A percentile compares a stretch with the other conserved stretches of the same genome.
phyloP scores from a whole-genome alignment of 1,140 invertebrate genomes.

The Hestina assimilis region DNA sequence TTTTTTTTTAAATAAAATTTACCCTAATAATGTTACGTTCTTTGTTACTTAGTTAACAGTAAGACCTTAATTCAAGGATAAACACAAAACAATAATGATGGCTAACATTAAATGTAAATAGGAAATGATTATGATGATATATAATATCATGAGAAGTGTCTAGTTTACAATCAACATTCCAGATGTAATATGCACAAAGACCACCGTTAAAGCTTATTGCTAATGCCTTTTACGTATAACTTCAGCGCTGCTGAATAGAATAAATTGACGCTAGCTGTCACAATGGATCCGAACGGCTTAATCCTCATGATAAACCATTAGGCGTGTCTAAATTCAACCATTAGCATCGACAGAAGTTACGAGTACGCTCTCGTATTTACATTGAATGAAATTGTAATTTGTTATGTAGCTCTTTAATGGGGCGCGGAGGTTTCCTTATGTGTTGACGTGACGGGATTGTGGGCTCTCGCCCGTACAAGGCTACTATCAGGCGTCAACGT shows the following conservation, averaged over 20 bases:
- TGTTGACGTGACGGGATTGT: conserved; percentile 48
- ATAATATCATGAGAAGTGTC: conserved; percentile 5
- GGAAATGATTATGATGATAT: conserved; percentile 5
- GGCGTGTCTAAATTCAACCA: conserved; percentile 60
- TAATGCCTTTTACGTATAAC: conserved; percentile 24
- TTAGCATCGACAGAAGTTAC: conserved; percentile 53
- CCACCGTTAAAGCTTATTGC: conserved; percentile 20
- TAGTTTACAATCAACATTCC: conserved; percentile 11
- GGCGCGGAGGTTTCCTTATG: conserved; percentile 52
- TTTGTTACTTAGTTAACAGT: too few relatives aligned
- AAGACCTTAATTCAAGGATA: too few relatives aligned
- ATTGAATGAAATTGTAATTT: conserved; percentile 76
- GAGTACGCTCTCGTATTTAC: conserved; percentile 57
- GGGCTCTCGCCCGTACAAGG: conserved; percentile 45
- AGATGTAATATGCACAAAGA: conserved; percentile 15
- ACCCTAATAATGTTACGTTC: too few relatives aligned
- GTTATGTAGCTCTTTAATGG: conserved; percentile 58
- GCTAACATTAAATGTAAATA: conserved; percentile 6
- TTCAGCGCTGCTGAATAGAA: conserved; percentile 33
- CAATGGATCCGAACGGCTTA: conserved; percentile 52
- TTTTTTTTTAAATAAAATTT: too few relatives aligned
- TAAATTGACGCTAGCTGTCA: conserved; percentile 47
- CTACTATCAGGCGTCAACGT: conserved; percentile 47
- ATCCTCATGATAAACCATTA: conserved; percentile 61
- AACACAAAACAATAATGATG: conserved; percentile 4